phyloP scores from a whole-genome alignment of 2,797 vertebrate genomes.

The Tinamus major region DNA sequence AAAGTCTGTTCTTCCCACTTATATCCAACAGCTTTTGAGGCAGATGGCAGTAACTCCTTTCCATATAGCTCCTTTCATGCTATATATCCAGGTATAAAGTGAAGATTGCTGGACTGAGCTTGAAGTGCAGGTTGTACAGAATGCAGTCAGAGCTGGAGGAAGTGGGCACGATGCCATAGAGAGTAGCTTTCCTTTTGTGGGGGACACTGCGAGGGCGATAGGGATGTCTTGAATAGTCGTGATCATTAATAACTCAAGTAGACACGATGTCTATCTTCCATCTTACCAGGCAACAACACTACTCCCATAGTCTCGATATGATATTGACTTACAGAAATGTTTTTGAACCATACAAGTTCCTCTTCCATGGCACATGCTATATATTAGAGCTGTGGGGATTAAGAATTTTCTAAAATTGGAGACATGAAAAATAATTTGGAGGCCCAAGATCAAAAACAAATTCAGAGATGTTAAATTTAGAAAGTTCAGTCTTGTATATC shows the following conservation, averaged over 20 bases:
- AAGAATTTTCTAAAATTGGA: background rate
- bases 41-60: background rate
- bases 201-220: background rate
- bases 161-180: conserved; percentile 43
- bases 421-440: background rate
- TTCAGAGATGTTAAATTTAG: background rate
- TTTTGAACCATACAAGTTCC: background rate
- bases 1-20: background rate
- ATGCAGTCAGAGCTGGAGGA: conserved; percentile 31
- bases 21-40: background rate
- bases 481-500: background rate
- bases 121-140: background rate
- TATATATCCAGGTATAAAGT: background rate
- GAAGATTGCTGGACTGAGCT: background rate
- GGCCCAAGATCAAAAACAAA: background rate
- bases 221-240: background rate
- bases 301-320: background rate
- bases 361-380: background rate
- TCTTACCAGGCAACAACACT: background rate
- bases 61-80: too few relatives aligned
- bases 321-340: background rate
- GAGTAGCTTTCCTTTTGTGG: conserved; percentile 20
- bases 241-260: conserved; percentile 8
- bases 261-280: background rate
- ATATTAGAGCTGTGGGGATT: background rate